Percentiles rank a stretch among this genome's conserved stretches.
Evolutionary conservation across 2,888 invertebrate species (phyloP).

Genomic region (Drymonia ruficornis): DNA sequence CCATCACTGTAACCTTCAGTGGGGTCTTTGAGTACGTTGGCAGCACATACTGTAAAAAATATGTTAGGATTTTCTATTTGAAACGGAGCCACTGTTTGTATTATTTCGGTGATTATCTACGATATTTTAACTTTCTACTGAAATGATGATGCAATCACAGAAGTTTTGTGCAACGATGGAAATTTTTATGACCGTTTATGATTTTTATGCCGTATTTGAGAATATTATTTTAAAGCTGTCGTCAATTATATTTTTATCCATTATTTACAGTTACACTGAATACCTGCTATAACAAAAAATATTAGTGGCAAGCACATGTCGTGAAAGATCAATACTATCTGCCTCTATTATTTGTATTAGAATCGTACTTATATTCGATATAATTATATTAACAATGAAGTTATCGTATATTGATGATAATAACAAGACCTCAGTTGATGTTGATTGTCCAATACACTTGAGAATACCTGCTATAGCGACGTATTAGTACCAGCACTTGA

Average conservation of each 20-base stretch:
- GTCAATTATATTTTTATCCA: too few species aligned
- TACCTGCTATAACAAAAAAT: slow-evolving; percentile 56
- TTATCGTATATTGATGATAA: neutral
- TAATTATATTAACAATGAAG: neutral
- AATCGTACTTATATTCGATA: neutral
- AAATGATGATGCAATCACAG: too few species aligned
- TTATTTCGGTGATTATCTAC: too few species aligned
- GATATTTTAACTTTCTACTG: too few species aligned
- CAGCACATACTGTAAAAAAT: slow-evolving; percentile 47
- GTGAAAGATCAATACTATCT: slow-evolving; percentile 14
- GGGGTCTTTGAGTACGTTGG: slow-evolving; percentile 50
- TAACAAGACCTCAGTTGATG: neutral
- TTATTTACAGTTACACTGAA: neutral
- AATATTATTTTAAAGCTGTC: too few species aligned
- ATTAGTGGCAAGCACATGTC: slow-evolving; percentile 49
- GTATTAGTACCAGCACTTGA: neutral
- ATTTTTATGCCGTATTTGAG: too few species aligned
- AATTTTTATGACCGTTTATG: too few species aligned
- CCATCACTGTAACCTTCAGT: slow-evolving; percentile 48
- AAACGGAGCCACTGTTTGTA: too few species aligned
- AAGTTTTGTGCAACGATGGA: too few species aligned
- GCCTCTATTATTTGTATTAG: neutral
- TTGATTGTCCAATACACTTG: neutral
- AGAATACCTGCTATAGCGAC: neutral
- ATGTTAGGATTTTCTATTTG: neutral